Evolutionary conservation across 2,888 invertebrate species (phyloP), one percentile per base, ranked within the genome.

Genomic region (Andrena bucephala): DNA sequence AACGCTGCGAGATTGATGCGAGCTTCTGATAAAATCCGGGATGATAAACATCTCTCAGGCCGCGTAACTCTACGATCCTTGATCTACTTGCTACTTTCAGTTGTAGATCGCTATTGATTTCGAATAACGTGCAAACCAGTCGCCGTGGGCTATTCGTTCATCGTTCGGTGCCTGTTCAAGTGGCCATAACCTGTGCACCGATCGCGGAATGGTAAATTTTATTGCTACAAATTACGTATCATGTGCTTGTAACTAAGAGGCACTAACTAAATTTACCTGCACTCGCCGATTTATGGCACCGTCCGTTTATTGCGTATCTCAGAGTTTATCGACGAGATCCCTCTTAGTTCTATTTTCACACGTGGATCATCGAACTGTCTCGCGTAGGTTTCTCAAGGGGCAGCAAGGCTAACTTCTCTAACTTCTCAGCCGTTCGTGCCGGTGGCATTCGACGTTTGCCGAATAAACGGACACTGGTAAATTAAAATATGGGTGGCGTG

Each of bases 51-150:
- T 59, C 74, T 73, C 63, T 59, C n/a, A 42, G 50, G 68, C 77
- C 68, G 74, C 77, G 65, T 71, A 72, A 72, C 77, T 74, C 66
- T 69, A 85, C 79, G 74, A 80, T 75, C 52, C 57, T 71, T 70
- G 68, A 83, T 83, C 85, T 68, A 85, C 85, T 85, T 85, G 70
- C 74, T 73, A 63, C 75, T 84, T 66, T 57, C 59, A n/a, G 70
- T 77, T 78, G 84, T 68, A 67, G 74, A 77, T 71, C 70, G 66
- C 70, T 84, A 77, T 84, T 71, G 75, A 70, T 82, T 73, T 82
- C 73, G 57, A 77, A 73, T 83, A 78, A 82, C 36, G 68, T 62
- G 54, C 36, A 66, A 52, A 36, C 62, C 65, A 42, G 65, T 57
- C 71, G 52, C 80, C 70, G 54, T 66, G 33, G 71, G 62, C 73